Evolutionary conservation across 2,888 invertebrate species (phyloP), one percentile per base, ranked within the genome.

Genomic region (Drosophila lacicola): DNA sequence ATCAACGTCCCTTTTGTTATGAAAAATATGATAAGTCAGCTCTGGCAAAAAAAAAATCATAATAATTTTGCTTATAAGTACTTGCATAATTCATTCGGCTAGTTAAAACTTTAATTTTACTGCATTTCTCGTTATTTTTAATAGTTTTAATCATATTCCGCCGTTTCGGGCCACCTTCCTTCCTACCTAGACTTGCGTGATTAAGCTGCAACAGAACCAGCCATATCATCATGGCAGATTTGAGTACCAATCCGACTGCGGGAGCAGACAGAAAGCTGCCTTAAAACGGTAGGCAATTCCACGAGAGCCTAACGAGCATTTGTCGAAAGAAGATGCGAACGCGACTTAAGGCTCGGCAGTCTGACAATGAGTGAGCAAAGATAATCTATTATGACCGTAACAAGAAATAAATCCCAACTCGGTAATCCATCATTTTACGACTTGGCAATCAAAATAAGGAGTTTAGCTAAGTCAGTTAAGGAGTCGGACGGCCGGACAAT

Each of bases 361-460:
- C 83, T 76, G 88, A 78, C 82, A 82, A 83, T 88, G 88, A 88
- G 86, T 85, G 88, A 86, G 88, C 86, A 76, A 76, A 71, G 88
- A 86, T 88, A 88, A 86, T 86, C 89, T 83, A 88, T 86, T 88
- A 86, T 88, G 85, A 88, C 89, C 89, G 79, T 88, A 86, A 86
- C 87, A 75, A 86, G 85, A 81, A 83, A 83, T 79, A 86, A 86
- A 81, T 88, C 87, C 89, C 85, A 81, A 79, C 87, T 81, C 84
- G 74, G 84, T 88, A 88, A 86, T 86, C 89, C 87, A 86, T 86
- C 85, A 88, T 88, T 86, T 86, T 86, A 86, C 89, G 72, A 88
- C 81, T 86, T 67, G 70, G 89, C 81, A 83, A 86, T 86, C 85
- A 86, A 83, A 88, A 88, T 88, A 88, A 86, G 85, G 87, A 88